phyloP scores from a whole-genome alignment of 2,888 invertebrate species.

The Malthinus flaveolus region DNA sequence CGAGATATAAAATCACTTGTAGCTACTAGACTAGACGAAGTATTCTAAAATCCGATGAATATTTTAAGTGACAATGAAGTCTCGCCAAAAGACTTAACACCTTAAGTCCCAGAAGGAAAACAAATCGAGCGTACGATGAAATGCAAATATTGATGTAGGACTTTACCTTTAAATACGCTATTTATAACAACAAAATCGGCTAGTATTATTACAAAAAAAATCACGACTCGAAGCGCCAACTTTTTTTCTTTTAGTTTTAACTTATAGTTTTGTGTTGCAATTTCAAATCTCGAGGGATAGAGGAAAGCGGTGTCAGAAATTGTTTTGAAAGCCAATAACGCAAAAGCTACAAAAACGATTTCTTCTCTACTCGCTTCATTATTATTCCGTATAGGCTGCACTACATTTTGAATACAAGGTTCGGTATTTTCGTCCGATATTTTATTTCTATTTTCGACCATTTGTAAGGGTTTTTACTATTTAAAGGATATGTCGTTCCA shows the following conservation, averaged over 20 bases:
- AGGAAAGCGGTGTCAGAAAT: constrained; percentile 16
- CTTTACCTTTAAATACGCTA: constrained; percentile 25
- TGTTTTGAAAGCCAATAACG: constrained; percentile 19
- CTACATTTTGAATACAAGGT: constrained; percentile 21
- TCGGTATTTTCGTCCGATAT: constrained; percentile 13
- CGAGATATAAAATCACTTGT: no score
- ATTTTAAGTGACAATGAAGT: constrained; percentile 34
- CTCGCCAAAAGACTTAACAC: constrained; percentile 41
- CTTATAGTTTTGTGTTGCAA: constrained; percentile 6
- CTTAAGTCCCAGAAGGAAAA: constrained; percentile 36
- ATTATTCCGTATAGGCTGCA: constrained; percentile 20
- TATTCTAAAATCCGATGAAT: constrained; percentile 40
- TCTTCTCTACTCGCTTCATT: constrained; percentile 21
- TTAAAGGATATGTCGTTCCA: constrained; percentile 4
- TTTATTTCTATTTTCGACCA: constrained; percentile 17
- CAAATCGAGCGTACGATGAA: constrained; percentile 47
- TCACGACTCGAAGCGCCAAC: no score
- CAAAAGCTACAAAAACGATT: constrained; percentile 17
- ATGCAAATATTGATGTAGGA: constrained; percentile 45
- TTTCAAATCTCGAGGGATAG: constrained; percentile 2
- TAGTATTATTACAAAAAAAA: neutral
- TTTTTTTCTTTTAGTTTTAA: constrained; percentile 4
- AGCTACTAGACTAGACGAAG: constrained; percentile 26
- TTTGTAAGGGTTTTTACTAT: constrained; percentile 2
- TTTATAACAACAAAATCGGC: constrained; percentile 1